These are phyloP conservation scores for Diaprepes abbreviatus DNA, from an alignment of 2,888 invertebrate species.

Conservation along the genomic window DNA sequence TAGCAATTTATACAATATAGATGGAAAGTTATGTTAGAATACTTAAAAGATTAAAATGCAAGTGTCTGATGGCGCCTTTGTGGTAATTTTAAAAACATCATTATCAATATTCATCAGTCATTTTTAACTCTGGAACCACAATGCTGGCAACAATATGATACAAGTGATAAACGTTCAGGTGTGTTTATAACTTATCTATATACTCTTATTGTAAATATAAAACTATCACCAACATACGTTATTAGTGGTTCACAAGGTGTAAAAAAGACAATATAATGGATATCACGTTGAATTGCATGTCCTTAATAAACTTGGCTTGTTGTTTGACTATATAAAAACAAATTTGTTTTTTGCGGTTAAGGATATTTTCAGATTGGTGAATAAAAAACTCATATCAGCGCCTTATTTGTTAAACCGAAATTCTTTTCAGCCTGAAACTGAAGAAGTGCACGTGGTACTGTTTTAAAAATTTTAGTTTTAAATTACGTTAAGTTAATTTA, in stretches of 20 bases:
- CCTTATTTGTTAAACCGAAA: background rate
- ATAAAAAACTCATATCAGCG: background rate
- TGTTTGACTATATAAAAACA: background rate
- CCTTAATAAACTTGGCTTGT: background rate
- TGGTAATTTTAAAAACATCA: background rate
- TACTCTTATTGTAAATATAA: background rate
- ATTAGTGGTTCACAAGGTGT: background rate
- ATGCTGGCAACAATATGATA: background rate
- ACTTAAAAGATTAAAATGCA: slow-evolving; percentile 2
- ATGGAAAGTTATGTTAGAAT: too few relatives aligned
- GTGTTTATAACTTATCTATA: background rate
- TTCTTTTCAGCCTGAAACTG: slow-evolving; percentile 8
- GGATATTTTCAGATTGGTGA: background rate
- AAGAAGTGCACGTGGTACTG: slow-evolving; percentile 1
- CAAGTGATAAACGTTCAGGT: slow-evolving; percentile 1
- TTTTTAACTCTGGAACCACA: background rate
- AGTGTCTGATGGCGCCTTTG: background rate
- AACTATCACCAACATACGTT: background rate
- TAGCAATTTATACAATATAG: too few relatives aligned
- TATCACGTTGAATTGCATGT: background rate
- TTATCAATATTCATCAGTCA: background rate
- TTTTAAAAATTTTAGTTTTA: slow-evolving; percentile 2
- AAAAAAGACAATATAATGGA: background rate
- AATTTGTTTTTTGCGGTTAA: slow-evolving; percentile 8
- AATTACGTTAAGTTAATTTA: background rate